Conservation (phyloP, 2,888 invertebrate genomes). For the Axea sp. region DNA sequence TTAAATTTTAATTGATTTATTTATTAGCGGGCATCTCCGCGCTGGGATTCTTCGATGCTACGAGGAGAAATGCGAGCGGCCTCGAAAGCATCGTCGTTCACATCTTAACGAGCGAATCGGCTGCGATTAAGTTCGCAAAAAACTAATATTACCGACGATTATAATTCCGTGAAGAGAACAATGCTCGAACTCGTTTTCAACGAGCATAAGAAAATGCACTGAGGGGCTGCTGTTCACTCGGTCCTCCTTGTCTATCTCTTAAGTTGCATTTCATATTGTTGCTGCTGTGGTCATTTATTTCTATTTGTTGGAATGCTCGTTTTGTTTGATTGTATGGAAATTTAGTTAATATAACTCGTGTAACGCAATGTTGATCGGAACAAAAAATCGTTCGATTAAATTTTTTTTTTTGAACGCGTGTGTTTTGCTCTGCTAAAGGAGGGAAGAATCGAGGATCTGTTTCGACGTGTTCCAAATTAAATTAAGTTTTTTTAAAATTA, state of each 20-base stretch:
- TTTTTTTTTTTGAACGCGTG: slow-evolving; percentile 19
- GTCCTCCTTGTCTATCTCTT: slow-evolving; percentile 11
- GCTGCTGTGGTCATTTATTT: slow-evolving; percentile 17
- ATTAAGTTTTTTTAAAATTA: no score
- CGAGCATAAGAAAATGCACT: slow-evolving; percentile 56
- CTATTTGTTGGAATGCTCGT: slow-evolving; percentile 3
- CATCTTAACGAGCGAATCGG: slow-evolving; percentile 71
- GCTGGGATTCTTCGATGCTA: slow-evolving; percentile 70
- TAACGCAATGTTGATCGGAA: slow-evolving; percentile 23
- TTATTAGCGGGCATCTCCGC: slow-evolving; percentile 66
- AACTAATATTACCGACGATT: slow-evolving; percentile 71
- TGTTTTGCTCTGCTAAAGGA: not conserved
- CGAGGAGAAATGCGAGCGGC: slow-evolving; percentile 72
- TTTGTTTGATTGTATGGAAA: slow-evolving; percentile 46
- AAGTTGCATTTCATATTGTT: slow-evolving; percentile 36
- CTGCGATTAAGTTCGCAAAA: slow-evolving; percentile 70
- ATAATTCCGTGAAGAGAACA: slow-evolving; percentile 68
- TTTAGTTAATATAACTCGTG: slow-evolving; percentile 26
- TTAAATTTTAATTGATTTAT: slow-evolving; percentile 75
- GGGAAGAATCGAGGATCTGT: slow-evolving; percentile 7
- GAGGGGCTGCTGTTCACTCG: slow-evolving; percentile 29
- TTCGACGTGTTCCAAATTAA: no score
- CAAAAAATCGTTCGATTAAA: slow-evolving; percentile 25
- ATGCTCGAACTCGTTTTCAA: slow-evolving; percentile 65
- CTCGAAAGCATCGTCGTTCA: slow-evolving; percentile 62